These are phyloP conservation scores for Aselliscus stoliczkanus DNA, from an alignment of 2,797 vertebrate species.

Conservation along the genomic window DNA sequence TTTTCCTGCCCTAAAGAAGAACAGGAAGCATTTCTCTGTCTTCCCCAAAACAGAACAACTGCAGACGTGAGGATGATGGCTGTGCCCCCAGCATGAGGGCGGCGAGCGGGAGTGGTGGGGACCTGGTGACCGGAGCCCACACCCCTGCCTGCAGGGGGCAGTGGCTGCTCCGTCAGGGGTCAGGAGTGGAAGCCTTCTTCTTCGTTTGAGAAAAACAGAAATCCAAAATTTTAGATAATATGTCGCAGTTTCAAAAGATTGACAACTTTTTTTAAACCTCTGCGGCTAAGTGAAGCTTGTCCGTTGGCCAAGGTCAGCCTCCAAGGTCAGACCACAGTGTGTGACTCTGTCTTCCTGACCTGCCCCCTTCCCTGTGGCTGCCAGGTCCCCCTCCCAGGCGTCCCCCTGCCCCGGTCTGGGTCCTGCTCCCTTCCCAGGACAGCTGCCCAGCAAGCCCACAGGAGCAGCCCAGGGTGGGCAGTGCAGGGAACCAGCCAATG, in stretches of 20 bases:
- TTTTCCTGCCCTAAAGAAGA: no score
- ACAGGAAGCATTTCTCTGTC: neutral
- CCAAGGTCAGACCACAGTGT: no score
- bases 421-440: neutral
- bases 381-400: neutral
- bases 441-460: accelerated
- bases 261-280: neutral
- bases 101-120: accelerated
- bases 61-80: accelerated
- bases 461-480: neutral
- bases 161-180: neutral
- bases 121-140: neutral
- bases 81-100: no score
- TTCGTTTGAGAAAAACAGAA: neutral
- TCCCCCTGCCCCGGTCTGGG: neutral
- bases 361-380: neutral
- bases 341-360: neutral
- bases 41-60: neutral
- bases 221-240: neutral
- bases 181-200: neutral
- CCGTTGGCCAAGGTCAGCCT: neutral
- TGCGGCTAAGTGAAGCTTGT: neutral
- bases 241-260: neutral
- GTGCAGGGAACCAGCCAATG: no score
- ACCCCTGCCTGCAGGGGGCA: neutral